Percentiles rank a stretch among this genome's conserved stretches.
These are phyloP conservation scores for Linnaemya tessellans DNA, from an alignment of 2,888 invertebrate genomes.

Conservation along the genomic window DNA sequence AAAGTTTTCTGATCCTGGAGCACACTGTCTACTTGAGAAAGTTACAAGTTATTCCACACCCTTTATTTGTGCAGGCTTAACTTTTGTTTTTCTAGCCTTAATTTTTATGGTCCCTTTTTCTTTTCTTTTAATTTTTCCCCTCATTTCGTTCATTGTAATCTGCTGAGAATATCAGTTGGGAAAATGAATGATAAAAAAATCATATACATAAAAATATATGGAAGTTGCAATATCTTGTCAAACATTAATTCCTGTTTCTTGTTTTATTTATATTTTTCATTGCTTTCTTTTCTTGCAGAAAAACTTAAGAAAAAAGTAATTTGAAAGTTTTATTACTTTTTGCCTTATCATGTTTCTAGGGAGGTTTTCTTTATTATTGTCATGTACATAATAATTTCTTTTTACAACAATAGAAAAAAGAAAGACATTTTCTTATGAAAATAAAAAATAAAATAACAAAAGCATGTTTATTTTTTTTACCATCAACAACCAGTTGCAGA, in stretches of 20 bases:
- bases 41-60: constrained; percentile 31
- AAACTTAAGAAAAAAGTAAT: constrained; percentile 72
- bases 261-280: constrained; percentile 52
- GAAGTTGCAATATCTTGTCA: constrained; percentile 68
- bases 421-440: constrained; percentile 41
- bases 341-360: constrained; percentile 72
- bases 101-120: constrained; percentile 53
- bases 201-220: constrained; percentile 1
- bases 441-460: constrained; percentile 31
- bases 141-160: constrained; percentile 61
- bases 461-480: constrained; percentile 10
- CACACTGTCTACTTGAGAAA: constrained; percentile 42
- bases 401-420: constrained; percentile 49
- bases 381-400: constrained; percentile 70
- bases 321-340: constrained; percentile 76
- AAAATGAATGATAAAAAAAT: constrained; percentile 42
- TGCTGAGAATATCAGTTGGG: constrained; percentile 64
- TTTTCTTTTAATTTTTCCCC: constrained; percentile 17
- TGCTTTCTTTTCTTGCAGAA: constrained; percentile 42
- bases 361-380: constrained; percentile 71
- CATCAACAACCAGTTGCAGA: constrained; percentile 61
- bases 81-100: constrained; percentile 43
- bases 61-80: constrained; percentile 39
- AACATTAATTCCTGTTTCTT: constrained; percentile 67
- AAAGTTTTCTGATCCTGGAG: background rate